These are phyloP conservation scores for Brachylomia viminalis DNA, from an alignment of 2,888 invertebrate species.

Conservation along the genomic window DNA sequence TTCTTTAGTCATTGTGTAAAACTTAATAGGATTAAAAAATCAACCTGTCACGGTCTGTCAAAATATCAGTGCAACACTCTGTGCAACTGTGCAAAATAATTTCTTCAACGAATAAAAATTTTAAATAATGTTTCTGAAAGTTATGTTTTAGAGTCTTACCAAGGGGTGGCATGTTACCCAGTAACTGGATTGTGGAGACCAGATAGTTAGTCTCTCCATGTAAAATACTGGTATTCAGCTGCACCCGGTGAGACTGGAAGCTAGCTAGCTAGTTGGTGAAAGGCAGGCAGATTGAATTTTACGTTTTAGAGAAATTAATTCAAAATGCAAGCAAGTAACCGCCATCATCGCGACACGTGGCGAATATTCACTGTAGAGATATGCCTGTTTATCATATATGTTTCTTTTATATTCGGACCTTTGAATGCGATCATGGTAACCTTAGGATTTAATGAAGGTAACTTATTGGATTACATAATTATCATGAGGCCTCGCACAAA, in stretches of 20 bases:
- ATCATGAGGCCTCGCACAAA: too few species aligned
- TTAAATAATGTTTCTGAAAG: not conserved
- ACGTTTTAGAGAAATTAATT: not conserved
- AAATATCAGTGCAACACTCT: not conserved
- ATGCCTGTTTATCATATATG: not conserved
- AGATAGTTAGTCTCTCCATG: not conserved
- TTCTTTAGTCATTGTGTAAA: too few species aligned
- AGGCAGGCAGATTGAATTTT: too few species aligned
- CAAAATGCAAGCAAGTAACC: not conserved
- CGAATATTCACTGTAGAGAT: not conserved
- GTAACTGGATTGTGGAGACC: not conserved
- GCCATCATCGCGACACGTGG: not conserved
- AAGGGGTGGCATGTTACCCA: not conserved
- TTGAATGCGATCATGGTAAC: not conserved
- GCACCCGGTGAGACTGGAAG: not conserved
- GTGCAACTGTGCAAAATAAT: not conserved
- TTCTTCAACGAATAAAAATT: not conserved
- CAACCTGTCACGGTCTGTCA: not conserved
- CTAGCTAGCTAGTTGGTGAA: not conserved
- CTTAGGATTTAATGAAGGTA: constrained; percentile 16
- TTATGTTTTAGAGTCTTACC: not conserved
- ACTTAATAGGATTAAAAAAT: not conserved
- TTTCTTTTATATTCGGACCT: constrained; percentile 7
- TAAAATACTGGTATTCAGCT: not conserved
- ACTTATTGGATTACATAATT: not conserved